A percentile compares a stretch with the other conserved stretches of the same genome.
These are phyloP conservation scores for Apeira syringaria DNA, from an alignment of 2,888 invertebrate species.

Conservation along the genomic window DNA sequence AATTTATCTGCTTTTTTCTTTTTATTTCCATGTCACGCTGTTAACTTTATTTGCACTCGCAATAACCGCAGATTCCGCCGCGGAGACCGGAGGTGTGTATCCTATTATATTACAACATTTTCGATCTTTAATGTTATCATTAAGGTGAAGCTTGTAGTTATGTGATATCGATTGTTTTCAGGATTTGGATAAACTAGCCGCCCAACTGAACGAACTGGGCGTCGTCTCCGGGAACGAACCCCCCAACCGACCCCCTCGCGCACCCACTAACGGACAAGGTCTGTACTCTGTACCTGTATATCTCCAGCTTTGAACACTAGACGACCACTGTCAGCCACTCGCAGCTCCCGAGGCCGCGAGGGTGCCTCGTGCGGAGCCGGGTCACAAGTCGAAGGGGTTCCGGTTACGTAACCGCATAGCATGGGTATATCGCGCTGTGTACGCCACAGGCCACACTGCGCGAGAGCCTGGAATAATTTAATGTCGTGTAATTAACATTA, in stretches of 20 bases:
- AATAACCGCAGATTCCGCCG: constrained; percentile 89
- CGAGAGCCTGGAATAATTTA: no score
- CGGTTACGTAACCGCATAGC: no score
- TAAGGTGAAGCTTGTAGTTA: neutral
- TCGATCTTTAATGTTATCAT: constrained; percentile 14
- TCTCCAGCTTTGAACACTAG: no score
- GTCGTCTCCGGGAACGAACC: constrained; percentile 90
- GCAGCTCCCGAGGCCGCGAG: no score
- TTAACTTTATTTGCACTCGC: constrained; percentile 78
- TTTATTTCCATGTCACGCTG: constrained; percentile 81
- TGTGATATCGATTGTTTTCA: constrained; percentile 62
- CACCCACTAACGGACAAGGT: constrained; percentile 78
- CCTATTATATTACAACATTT: constrained; percentile 19
- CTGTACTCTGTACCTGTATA: no score
- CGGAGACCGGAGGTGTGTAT: constrained; percentile 95
- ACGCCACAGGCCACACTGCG: no score
- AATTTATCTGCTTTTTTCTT: constrained; percentile 65
- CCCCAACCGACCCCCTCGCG: constrained; percentile 76
- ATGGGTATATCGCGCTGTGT: no score
- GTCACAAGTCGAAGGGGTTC: no score
- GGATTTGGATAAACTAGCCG: constrained; percentile 98
- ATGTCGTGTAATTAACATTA: no score
- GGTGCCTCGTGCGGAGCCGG: no score
- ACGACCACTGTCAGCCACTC: no score
- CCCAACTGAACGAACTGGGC: constrained; percentile 97